These are phyloP conservation scores for Lasioglossum albipes DNA, from an alignment of 1,140 invertebrate species.

Conservation along the genomic window DNA sequence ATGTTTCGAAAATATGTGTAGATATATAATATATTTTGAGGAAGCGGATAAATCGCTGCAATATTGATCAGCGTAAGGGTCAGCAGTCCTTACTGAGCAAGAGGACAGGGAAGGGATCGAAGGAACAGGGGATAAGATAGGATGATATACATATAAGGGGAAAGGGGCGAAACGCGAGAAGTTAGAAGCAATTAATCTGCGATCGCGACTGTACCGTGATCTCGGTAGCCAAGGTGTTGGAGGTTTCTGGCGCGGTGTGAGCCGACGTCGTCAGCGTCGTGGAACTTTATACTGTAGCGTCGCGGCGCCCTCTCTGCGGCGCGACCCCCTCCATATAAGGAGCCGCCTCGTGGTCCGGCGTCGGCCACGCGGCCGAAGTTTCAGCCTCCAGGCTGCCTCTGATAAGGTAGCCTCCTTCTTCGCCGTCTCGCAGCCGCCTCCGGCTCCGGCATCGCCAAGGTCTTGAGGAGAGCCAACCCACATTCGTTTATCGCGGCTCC, in stretches of 20 bases:
- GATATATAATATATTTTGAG: too few relatives aligned
- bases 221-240: neutral
- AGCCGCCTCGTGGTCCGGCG: conserved; percentile 57
- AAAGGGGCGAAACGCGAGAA: neutral
- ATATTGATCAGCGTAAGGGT: too few relatives aligned
- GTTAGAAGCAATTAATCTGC: conserved; percentile 3
- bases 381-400: conserved; percentile 33
- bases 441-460: conserved; percentile 29
- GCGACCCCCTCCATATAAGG: conserved; percentile 74
- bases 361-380: conserved; percentile 30
- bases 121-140: too few relatives aligned
- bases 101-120: too few relatives aligned
- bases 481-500: conserved; percentile 42
- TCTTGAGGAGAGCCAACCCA: conserved; percentile 25
- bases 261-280: conserved; percentile 30
- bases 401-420: conserved; percentile 44
- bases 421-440: neutral
- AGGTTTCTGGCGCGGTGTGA: conserved; percentile 33
- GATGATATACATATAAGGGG: too few relatives aligned
- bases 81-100: too few relatives aligned
- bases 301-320: conserved; percentile 68
- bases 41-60: too few relatives aligned
- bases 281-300: conserved; percentile 71
- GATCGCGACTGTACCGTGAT: neutral
- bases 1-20: too few relatives aligned